phyloP scores from a whole-genome alignment of 2,797 vertebrate genomes.

The Danio choprae region DNA sequence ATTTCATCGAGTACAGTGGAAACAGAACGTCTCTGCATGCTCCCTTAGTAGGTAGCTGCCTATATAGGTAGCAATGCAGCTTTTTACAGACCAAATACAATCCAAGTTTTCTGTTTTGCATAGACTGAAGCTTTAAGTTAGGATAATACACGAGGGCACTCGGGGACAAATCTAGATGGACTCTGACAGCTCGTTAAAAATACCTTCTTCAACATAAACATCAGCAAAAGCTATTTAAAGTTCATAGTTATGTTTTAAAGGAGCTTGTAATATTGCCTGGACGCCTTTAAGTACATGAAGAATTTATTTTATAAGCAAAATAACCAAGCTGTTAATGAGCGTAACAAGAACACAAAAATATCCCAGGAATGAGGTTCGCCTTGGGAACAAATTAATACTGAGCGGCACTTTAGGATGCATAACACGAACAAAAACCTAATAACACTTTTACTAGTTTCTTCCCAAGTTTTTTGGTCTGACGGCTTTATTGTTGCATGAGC shows the following conservation, averaged over 20 bases:
- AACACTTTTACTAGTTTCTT: slow-evolving; percentile 28
- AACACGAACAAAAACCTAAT: slow-evolving; percentile 3
- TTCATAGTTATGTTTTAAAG: slow-evolving; percentile 3
- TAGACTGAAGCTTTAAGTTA: background rate
- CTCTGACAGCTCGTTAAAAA: slow-evolving; percentile 17
- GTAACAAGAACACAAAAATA: slow-evolving; percentile 23
- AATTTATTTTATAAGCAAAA: slow-evolving; percentile 19
- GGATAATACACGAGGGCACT: background rate
- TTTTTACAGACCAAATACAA: background rate
- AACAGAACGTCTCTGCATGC: background rate
- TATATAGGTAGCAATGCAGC: background rate
- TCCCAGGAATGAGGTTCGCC: background rate
- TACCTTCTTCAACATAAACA: slow-evolving; percentile 10
- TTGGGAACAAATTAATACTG: slow-evolving; percentile 18
- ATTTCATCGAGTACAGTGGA: too few relatives aligned
- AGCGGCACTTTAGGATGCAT: background rate
- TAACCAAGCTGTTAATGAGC: slow-evolving; percentile 24
- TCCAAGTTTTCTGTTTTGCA: background rate
- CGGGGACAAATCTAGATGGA: background rate
- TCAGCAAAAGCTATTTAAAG: slow-evolving; percentile 12
- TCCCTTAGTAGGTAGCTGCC: background rate
- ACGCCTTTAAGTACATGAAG: slow-evolving; percentile 5
- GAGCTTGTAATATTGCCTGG: slow-evolving; percentile 3
- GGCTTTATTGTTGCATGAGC: slow-evolving; percentile 40
- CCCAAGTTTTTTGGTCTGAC: background rate